phyloP scores from a whole-genome alignment of 2,113 vertebrate genomes.

The Calyptomena viridis region DNA sequence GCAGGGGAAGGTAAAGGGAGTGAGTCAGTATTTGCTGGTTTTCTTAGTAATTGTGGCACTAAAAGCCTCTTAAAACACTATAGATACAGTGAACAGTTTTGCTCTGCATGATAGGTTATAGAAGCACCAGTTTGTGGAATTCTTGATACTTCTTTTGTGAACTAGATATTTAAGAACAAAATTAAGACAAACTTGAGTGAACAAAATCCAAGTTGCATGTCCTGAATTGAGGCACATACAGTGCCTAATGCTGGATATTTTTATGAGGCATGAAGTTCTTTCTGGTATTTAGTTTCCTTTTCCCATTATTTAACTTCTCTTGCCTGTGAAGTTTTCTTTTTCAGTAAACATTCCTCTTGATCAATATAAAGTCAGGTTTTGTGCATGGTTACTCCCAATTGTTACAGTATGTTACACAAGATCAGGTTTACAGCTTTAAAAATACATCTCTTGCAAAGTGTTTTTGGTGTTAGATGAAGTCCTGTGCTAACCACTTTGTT shows the following conservation, averaged over 20 bases:
- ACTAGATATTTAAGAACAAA: not conserved
- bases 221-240: not conserved
- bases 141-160: not conserved
- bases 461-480: not conserved
- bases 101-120: not conserved
- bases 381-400: not conserved
- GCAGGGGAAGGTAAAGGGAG: not conserved
- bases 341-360: not conserved
- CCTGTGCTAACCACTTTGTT: not conserved
- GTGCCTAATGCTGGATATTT: not conserved
- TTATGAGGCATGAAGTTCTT: not conserved
- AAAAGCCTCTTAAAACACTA: not conserved
- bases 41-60: not conserved
- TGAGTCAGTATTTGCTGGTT: not conserved
- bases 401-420: not conserved
- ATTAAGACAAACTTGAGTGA: not conserved
- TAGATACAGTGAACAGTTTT: not conserved
- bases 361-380: not conserved
- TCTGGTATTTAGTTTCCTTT: not conserved
- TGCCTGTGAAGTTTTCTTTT: not conserved
- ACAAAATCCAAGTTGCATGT: not conserved
- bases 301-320: not conserved
- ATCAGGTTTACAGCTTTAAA: not conserved
- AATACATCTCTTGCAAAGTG: not conserved
- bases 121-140: not conserved